Percentiles rank a stretch among this genome's conserved stretches.
These are phyloP conservation scores for Spinus olivaceus DNA, from an alignment of 2,797 vertebrate genomes.

Conservation along the genomic window DNA sequence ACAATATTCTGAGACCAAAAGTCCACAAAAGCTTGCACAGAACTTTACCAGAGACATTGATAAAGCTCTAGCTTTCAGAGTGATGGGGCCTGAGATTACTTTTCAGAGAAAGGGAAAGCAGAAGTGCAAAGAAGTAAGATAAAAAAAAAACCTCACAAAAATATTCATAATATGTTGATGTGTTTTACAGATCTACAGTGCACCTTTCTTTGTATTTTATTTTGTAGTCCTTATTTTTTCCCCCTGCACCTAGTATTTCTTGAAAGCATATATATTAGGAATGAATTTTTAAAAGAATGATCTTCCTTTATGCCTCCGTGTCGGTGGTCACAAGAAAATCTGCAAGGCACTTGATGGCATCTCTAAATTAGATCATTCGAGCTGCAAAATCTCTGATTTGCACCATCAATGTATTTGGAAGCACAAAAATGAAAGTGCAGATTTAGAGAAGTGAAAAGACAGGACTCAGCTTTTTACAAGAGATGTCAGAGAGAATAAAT, in stretches of 20 bases:
- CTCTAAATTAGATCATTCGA: background rate
- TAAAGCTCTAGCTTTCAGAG: background rate
- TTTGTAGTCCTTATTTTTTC: background rate
- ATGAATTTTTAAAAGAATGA: background rate
- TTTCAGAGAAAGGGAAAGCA: background rate
- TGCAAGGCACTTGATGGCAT: background rate
- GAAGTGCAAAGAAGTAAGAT: background rate
- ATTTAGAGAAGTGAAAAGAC: background rate
- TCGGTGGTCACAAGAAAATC: background rate
- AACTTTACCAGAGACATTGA: background rate
- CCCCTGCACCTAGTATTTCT: background rate
- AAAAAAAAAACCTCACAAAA: constrained; percentile 8
- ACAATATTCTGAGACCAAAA: background rate
- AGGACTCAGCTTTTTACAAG: background rate
- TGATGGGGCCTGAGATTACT: background rate
- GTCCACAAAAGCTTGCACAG: background rate
- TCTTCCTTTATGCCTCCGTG: background rate
- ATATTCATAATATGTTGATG: background rate
- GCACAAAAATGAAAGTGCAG: background rate
- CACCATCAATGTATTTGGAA: background rate
- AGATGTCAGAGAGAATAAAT: background rate
- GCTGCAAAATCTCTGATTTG: background rate
- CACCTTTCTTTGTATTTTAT: constrained; percentile 10
- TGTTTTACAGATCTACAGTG: constrained; percentile 6
- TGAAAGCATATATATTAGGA: background rate